Conservation (phyloP, 1,140 invertebrate genomes). For the Lerema accius region DNA sequence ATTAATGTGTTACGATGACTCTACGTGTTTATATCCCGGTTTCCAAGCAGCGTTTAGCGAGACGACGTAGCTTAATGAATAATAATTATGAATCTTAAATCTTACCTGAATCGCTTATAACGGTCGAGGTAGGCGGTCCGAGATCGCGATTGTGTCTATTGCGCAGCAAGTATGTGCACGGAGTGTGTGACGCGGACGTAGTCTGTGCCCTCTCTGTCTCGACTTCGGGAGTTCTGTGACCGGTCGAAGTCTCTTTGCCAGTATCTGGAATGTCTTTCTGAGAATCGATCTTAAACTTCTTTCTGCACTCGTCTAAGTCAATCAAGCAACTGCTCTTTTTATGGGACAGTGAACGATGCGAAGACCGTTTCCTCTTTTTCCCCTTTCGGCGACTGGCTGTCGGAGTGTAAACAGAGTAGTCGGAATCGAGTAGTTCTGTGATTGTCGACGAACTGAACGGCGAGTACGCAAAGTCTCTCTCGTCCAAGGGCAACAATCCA, state of each 20-base stretch:
- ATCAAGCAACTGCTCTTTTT: constrained; percentile 65
- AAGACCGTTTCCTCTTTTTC: constrained; percentile 74
- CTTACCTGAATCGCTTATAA: constrained; percentile 72
- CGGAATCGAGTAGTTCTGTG: constrained; percentile 77
- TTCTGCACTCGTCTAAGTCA: constrained; percentile 64
- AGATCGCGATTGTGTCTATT: constrained; percentile 65
- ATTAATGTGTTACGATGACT: constrained; percentile 31
- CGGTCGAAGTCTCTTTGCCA: constrained; percentile 42
- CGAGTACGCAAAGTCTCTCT: constrained; percentile 79
- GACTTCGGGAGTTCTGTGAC: constrained; percentile 49
- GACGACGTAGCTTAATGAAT: constrained; percentile 16
- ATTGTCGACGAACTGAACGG: constrained; percentile 81
- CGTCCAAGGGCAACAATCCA: constrained; percentile 77
- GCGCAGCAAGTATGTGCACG: constrained; percentile 66
- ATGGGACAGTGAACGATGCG: constrained; percentile 68
- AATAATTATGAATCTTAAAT: constrained; percentile 11
- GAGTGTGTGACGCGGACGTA: constrained; percentile 38
- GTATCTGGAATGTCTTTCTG: constrained; percentile 54
- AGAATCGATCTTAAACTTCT: constrained; percentile 72
- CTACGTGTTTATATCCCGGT: constrained; percentile 13
- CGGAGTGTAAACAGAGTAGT: constrained; percentile 80
- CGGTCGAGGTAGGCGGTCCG: constrained; percentile 66
- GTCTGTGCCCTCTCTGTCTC: constrained; percentile 53
- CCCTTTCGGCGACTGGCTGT: constrained; percentile 68
- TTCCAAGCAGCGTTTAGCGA: constrained; percentile 25